Base-by-base conservation (phyloP, 2,797 vertebrate genomes). In the Cuculus canorus region DNA sequence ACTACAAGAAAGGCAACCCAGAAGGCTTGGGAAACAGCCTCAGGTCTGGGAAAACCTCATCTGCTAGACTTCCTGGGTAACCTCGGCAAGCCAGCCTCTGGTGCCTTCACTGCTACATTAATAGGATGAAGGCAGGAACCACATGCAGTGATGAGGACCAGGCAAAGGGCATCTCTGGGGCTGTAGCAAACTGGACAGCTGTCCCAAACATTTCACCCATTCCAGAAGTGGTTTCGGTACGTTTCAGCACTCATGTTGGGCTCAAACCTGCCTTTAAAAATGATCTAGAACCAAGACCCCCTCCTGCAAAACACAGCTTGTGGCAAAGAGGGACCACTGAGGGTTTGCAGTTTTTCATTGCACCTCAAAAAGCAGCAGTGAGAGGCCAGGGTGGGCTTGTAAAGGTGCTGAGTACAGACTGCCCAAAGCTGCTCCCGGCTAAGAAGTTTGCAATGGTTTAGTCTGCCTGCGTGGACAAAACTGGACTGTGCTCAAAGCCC, bases 321-420 rank as follows among this genome's bases (percentile, higher is more conserved):
- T 19, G 22, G 69, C 60, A 89, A 94, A 65, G 22, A 57, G 56
- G n/a, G 17, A 25, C 22, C 30, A 45, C 13, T 3, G 17, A 78
- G 43, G 10, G 28, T n/a, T 82, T 27, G 33, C 4, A 28, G 21
- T 61, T 37, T 73, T 83, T 79, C 50, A 77, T 5, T 48, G 47
- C 72, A 52, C 28, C 47, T 61, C 32, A 43, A 7, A 24, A 25
- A 19, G 11, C 18, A 75, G 61, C 47, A 61, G 30, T 12, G 56
- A 71, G 43, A 85, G 15, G 50, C 28, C 33, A 39, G 39, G 21
- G 32, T 66, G 61, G 66, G 61, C 63, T 59, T 4, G 10, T 45
- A 41, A 87, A 71, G 50, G 61, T 0, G 0, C 57, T 3, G 1
- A 65, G 30, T 5, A 65, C 7, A 4, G 5, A 23, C 35, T 15